phyloP scores from a whole-genome alignment of 2,888 invertebrate species.

The Formica aserva region DNA sequence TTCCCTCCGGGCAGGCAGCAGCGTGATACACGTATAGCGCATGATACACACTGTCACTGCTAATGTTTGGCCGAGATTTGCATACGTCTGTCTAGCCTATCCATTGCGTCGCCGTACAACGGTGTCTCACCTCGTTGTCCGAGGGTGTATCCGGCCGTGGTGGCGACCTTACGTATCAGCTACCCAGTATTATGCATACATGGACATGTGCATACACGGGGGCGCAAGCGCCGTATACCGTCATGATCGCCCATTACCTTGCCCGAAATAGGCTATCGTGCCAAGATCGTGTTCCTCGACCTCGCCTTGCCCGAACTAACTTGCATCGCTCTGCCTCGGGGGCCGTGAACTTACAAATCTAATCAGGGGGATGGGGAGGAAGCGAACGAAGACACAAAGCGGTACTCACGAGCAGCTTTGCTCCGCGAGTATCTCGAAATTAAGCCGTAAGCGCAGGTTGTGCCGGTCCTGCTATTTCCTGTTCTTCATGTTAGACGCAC shows the following conservation, averaged over 20 bases:
- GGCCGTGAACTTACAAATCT: conserved; percentile 70
- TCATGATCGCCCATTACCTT: conserved; percentile 80
- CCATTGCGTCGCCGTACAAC: conserved; percentile 74
- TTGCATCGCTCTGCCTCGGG: conserved; percentile 47
- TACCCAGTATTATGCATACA: conserved; percentile 60
- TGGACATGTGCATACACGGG: conserved; percentile 56
- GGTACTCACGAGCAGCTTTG: conserved; percentile 36
- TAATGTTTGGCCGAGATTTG: conserved; percentile 85
- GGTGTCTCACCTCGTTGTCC: conserved; percentile 71
- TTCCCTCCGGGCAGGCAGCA: neutral
- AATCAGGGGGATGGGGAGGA: conserved; percentile 61
- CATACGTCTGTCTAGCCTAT: conserved; percentile 83
- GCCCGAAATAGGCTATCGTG: conserved; percentile 78
- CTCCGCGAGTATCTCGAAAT: conserved; percentile 26
- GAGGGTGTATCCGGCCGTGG: conserved; percentile 62
- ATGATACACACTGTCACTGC: conserved; percentile 75
- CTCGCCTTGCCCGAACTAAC: conserved; percentile 30
- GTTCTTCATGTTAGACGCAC: neutral
- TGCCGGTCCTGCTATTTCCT: neutral
- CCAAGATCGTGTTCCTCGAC: conserved; percentile 69
- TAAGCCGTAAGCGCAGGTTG: conserved; percentile 43
- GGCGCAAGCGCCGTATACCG: conserved; percentile 60
- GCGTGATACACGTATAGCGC: conserved; percentile 52
- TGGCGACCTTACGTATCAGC: conserved; percentile 52
- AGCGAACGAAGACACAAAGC: conserved; percentile 66